Evolutionary conservation across 1,140 invertebrate species (phyloP), one percentile per base, ranked within the genome.

Genomic region (Philotrypesis tridentata): DNA sequence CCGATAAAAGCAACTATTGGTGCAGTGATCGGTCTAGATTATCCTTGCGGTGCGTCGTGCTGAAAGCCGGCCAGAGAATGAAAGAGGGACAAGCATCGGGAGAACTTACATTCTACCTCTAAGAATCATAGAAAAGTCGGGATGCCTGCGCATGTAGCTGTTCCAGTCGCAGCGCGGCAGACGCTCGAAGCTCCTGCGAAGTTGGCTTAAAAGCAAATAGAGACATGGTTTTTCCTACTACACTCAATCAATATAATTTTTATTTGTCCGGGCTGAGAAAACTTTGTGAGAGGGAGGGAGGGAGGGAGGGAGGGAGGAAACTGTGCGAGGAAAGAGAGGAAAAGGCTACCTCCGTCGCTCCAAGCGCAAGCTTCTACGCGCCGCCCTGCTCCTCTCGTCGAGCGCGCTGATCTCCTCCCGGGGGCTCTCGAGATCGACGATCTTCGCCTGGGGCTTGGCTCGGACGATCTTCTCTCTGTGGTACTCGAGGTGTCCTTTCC

Each of bases 91-190:
- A 76, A 67, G 74, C 75, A n/a, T 21, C 5, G 23, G 63, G 65
- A 73, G 48, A 86, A 91, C 90, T 91, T 90, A 91, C 90, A 86
- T 90, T 90, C 90, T 90, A 89, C 87, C 84, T 80, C 86, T 90
- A 86, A 91, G 89, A 82, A 91, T 87, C 84, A 89, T 87, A 89
- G 89, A 89, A 90, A 91, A 91, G 85, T 90, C 89, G 75, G 90
- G 90, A 87, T 86, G 87, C 84, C 88, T 86, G 82, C 88, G 88
- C 48, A 89, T 84, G 75, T 90, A 90, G 89, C 86, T 89, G 83
- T 85, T 89, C 89, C 89, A 89, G 40, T 86, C 82, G 14, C 86
- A 87, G 79, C 87, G 89, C 82, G 84, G 86, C 75, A 86, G 75
- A 80, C 82, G 83, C 80, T 85, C 85, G 82, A 84, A 84, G 83